Evolutionary conservation across 2,888 invertebrate species (phyloP), one percentile per base, ranked within the genome.

Genomic region (Cryptocephalus moraei): DNA sequence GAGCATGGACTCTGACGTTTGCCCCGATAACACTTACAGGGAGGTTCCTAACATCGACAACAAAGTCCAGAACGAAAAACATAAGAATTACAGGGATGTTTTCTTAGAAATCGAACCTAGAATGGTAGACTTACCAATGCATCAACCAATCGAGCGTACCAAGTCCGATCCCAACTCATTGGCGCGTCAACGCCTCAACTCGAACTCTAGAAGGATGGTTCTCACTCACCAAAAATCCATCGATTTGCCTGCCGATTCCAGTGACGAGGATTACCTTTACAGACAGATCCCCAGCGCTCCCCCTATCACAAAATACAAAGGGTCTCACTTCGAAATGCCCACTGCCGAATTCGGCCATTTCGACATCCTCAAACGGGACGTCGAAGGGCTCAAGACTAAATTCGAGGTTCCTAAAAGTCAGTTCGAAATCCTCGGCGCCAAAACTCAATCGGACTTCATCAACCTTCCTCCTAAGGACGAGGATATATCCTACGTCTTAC

Each of bases 161-260:
- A 90, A 89, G 66, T 89, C 89, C 60, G 90, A 91, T 73, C 90
- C 90, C 0, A 88, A 88, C 65, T 84, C 83, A 33, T 72, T 84
- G 44, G 84, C 87, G 0, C 75, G 87, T 47, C 82, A 84, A 50
- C 76, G 86, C 11, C 73, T 86, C 45, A 84, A 81, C 49, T 84
- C 83, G 4, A 84, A 78, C 62, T 81, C 82, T 3, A 77, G 87
- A n/a, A 76, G 88, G 12, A 82, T 87, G 68, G 80, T 87, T 32
- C 66, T 89, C 22, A 89, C 85, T 82, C 89, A 89, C 68, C 89
- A 89, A 61, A 88, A 89, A 63, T 88, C 88, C 0, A 88, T 89
- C 49, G 89, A 89, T 62, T 70, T 89, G 32, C 88, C 88, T 4
- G 87, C 87, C 0, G 89, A 88, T 68, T 88, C 88, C 0, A 87